Base-by-base conservation (phyloP, 2,113 vertebrate species). In the Pantherophis guttatus region DNA sequence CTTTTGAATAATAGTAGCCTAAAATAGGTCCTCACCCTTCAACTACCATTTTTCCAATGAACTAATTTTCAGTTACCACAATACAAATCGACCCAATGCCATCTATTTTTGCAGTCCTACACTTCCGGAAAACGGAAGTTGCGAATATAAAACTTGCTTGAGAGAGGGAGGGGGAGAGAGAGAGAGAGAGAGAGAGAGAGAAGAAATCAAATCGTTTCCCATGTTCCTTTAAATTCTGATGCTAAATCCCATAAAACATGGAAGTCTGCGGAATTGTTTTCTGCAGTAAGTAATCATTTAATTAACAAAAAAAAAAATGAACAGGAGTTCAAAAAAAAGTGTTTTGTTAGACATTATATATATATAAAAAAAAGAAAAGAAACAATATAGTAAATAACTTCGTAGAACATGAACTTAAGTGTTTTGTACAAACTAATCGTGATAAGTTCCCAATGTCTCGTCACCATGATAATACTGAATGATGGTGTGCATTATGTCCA, bases 341-440 rank as follows among this genome's bases (percentile, higher is more conserved):
- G 95, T 97, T 97, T 95, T 97, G 97, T 97, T 97, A 97, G 97
- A 97, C 98, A 97, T 97, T 97, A 97, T 98, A 98, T 96, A 62
- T 70, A 81, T 81, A 62, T 70, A 81, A 81, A 8, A 97, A 97
- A 90, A 93, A 26, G 92, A 94, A 97, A 94, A 96, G 59, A 96
- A 97, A 97, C 95, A 97, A 98, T 97, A 97, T 95, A 96, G 97
- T 97, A 98, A 99, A 99, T 98, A 98, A 99, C 98, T 97, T 98
- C 98, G 98, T 98, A 98, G 98, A 98, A 98, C 98, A 98, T 98
- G 98, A 98, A 99, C 98, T 98, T 98, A 99, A 98, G 98, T 98
- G 97, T 98, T 97, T 98, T 98, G 90, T 93, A 98, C 98, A 99
- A 99, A 99, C 98, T 97, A 98, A 97, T 91, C 90, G 96, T 98